A percentile compares a stretch with the other conserved stretches of the same genome.
These are phyloP conservation scores for Drosophila yooni DNA, from an alignment of 2,888 invertebrate genomes.

Conservation along the genomic window DNA sequence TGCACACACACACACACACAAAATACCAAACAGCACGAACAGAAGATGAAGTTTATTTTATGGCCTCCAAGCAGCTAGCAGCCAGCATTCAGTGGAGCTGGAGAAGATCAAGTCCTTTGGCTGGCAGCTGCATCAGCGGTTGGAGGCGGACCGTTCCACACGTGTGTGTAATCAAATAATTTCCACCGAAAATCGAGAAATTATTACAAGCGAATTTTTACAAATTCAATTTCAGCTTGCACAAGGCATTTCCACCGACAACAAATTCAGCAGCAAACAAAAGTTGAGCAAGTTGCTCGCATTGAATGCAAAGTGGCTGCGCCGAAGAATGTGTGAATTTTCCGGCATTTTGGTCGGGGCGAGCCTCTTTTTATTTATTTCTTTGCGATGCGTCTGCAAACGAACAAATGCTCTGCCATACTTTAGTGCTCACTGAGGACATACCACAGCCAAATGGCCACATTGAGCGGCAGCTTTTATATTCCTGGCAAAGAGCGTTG, in stretches of 20 bases:
- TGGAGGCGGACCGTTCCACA: slow-evolving; percentile 56
- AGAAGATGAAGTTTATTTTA: slow-evolving; percentile 81
- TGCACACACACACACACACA: slow-evolving; percentile 3
- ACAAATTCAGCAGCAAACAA: slow-evolving; percentile 15
- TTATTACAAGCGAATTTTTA: slow-evolving; percentile 80
- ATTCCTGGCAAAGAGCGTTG: slow-evolving; percentile 84
- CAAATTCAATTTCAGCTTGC: slow-evolving; percentile 73
- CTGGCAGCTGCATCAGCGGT: slow-evolving; percentile 47
- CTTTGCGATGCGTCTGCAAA: slow-evolving; percentile 68
- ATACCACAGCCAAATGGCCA: slow-evolving; percentile 76
- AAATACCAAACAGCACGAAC: slow-evolving; percentile 43
- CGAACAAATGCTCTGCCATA: slow-evolving; percentile 47
- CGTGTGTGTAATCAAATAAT: slow-evolving; percentile 84
- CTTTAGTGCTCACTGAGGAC: neutral
- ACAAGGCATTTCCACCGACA: slow-evolving; percentile 25
- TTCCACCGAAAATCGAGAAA: slow-evolving; percentile 83
- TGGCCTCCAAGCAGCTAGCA: slow-evolving; percentile 46
- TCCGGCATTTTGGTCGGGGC: slow-evolving; percentile 74
- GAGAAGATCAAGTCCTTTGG: slow-evolving; percentile 40
- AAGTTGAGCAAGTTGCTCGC: slow-evolving; percentile 54
- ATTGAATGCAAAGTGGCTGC: slow-evolving; percentile 77
- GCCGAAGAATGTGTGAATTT: slow-evolving; percentile 77
- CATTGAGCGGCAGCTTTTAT: slow-evolving; percentile 82
- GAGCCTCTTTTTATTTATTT: slow-evolving; percentile 72
- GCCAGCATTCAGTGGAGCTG: slow-evolving; percentile 4